Conservation (phyloP, 2,113 vertebrate species). For the Emydocephalus ijimae region DNA sequence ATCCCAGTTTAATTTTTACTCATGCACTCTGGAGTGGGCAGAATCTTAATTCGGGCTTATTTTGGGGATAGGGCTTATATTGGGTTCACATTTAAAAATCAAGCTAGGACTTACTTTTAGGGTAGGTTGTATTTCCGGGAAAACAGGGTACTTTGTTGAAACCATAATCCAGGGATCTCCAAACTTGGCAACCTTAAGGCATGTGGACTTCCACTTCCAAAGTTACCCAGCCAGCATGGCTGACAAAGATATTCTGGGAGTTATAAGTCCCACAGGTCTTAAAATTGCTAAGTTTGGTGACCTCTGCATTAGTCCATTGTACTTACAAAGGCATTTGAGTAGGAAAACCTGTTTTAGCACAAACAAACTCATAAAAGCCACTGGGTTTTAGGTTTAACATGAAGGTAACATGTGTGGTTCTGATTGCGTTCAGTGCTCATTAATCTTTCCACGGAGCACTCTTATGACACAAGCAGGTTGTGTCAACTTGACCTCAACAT, state of each 20-base stretch:
- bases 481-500: conserved; percentile 17
- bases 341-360: not conserved
- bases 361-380: not conserved
- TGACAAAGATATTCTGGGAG: not conserved
- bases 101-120: no score
- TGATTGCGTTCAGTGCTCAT: conserved; percentile 58
- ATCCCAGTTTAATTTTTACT: no score
- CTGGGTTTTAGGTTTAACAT: conserved; percentile 33
- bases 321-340: not conserved
- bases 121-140: no score
- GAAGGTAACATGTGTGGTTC: conserved; percentile 23
- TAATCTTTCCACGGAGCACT: conserved; percentile 54
- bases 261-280: not conserved
- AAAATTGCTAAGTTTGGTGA: not conserved
- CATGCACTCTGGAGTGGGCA: no score
- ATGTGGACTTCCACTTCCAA: not conserved
- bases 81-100: no score
- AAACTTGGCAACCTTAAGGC: no score
- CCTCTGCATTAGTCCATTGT: not conserved
- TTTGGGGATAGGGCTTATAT: no score
- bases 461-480: conserved; percentile 40
- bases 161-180: not conserved
- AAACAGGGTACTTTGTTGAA: not conserved
- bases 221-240: not conserved
- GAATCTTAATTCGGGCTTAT: no score